phyloP scores from a whole-genome alignment of 2,113 vertebrate genomes.

The Anthoscopus minutus region DNA sequence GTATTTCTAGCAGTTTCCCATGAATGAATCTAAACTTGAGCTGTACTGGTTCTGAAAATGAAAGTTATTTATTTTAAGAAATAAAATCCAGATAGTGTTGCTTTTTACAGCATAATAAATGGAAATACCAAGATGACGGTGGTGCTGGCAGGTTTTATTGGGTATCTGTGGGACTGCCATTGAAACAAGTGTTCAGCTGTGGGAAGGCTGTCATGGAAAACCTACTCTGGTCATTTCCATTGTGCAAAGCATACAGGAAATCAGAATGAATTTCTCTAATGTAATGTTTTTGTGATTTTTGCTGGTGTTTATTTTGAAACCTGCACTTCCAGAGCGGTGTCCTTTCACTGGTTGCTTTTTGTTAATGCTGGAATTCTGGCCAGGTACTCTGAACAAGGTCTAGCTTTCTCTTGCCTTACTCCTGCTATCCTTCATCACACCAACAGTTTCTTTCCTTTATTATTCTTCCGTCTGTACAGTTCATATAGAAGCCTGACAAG shows the following conservation, averaged over 20 bases:
- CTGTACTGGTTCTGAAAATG: constrained; percentile 72
- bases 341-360: neutral
- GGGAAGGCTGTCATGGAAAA: neutral
- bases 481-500: neutral
- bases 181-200: neutral
- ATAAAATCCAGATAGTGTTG: constrained; percentile 72
- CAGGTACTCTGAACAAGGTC: neutral
- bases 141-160: neutral
- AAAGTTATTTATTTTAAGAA: constrained; percentile 77
- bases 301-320: neutral
- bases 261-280: neutral
- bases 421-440: neutral
- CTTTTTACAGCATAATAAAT: constrained; percentile 78
- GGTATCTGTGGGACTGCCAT: neutral
- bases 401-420: neutral
- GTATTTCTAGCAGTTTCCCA: constrained; percentile 72
- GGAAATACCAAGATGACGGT: constrained; percentile 49
- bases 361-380: neutral
- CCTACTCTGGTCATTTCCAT: neutral
- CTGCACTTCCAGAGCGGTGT: neutral
- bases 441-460: neutral
- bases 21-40: constrained; percentile 69
- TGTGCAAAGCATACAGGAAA: neutral
- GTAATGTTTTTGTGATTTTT: neutral
- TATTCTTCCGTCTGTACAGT: neutral